Base-by-base conservation (phyloP, 2,888 invertebrate genomes). In the Steinernema hermaphroditum region DNA sequence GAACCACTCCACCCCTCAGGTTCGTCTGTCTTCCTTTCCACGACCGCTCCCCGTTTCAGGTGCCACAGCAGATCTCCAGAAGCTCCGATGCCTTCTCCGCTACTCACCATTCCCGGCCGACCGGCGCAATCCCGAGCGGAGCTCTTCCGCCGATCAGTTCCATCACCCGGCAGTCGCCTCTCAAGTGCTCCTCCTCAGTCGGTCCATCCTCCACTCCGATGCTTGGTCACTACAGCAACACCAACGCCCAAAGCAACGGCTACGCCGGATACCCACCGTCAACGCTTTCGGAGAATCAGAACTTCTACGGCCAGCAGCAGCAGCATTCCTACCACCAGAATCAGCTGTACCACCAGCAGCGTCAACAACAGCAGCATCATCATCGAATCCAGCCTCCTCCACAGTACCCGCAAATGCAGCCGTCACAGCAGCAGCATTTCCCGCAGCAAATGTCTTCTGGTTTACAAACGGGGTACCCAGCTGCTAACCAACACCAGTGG, bases 61-160 rank as follows among this genome's bases (percentile, higher is more conserved):
- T 54, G 6, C 27, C 54, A 2, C 54, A 2, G 24, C 54, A 54
- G 54, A 54, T 54, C 54, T 54, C 54, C 12, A 6, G 14, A 9
- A 8, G 14, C 6, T 2, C 54, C 24, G 54, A 54, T 24, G 22
- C 54, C 22, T 54, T 24, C 54, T 27, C 54, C 54, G 2, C 54
- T 12, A 22, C n/a, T 9, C 54, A 54, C 27, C 54, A 54, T 9
- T 24, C 54, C 54, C 22, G 19, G 19, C 6, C 19, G 49, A 49
- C 9, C 49, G 19, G 19, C 49, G 49, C 14, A 6, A 46, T 4
- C 46, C 6, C 46, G 9, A 46, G 24, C 24, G 54, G 37, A 12
- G 54, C 24, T 6, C 54, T 54, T 54, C 54, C 54, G 2, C 54
- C 54, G 54, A 54, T 54, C 54, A 54, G 54, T 27, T 54, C 54